A percentile compares a stretch with the other conserved stretches of the same genome.
These are phyloP conservation scores for Hirtodrosophila alboralis DNA, from an alignment of 2,888 invertebrate species.

Conservation along the genomic window DNA sequence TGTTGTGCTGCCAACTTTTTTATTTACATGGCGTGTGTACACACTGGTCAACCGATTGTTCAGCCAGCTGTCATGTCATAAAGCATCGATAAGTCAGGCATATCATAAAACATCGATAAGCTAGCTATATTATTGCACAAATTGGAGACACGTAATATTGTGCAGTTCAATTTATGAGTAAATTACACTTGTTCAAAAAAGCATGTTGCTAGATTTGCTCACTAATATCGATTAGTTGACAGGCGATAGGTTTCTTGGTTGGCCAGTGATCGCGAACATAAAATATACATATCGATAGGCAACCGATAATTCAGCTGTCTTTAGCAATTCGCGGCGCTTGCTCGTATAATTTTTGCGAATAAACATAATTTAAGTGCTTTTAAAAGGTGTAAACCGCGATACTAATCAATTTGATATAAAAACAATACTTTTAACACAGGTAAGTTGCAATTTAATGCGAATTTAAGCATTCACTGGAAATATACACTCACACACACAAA, in stretches of 20 bases:
- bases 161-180: neutral
- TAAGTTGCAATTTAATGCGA: slow-evolving; percentile 22
- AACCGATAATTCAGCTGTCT: slow-evolving; percentile 25
- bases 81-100: slow-evolving; percentile 4
- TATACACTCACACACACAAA: neutral
- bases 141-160: too few relatives aligned
- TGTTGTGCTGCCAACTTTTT: slow-evolving; percentile 7
- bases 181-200: neutral
- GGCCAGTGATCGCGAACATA: slow-evolving; percentile 21
- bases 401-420: slow-evolving; percentile 8
- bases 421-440: slow-evolving; percentile 9
- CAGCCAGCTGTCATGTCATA: slow-evolving; percentile 1
- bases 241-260: neutral
- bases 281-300: slow-evolving; percentile 36
- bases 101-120: slow-evolving; percentile 10
- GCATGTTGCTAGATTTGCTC: neutral
- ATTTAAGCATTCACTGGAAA: neutral
- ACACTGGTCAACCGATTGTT: slow-evolving; percentile 15
- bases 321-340: slow-evolving; percentile 52
- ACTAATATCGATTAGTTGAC: slow-evolving; percentile 11
- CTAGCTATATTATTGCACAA: neutral
- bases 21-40: neutral
- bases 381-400: neutral
- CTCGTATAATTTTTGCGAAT: slow-evolving; percentile 46
- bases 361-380: slow-evolving; percentile 27